Evolutionary conservation across 2,888 invertebrate species (phyloP), one percentile per base, ranked within the genome.

Genomic region (Cynaeus angustus): DNA sequence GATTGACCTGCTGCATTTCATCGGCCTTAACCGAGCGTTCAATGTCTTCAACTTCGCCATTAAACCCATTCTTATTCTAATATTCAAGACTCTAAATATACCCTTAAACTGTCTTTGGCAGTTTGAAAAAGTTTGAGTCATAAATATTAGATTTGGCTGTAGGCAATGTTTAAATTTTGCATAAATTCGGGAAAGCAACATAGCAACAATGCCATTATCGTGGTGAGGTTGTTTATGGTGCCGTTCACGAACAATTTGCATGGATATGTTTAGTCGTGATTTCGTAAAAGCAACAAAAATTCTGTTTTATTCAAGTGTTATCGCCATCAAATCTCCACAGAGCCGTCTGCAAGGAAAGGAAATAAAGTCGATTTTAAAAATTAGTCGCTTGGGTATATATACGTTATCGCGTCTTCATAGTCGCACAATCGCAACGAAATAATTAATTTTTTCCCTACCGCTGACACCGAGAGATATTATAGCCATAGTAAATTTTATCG

Each of bases 341-440:
- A 61, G 14, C 33, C 14, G 16, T 50, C 48, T 59, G 21, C 48
- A 48, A 61, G 37, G 7, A 33, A n/a, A 50, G 12, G 48, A 61
- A 56, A 59, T 59, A 46, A 46, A 61, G 48, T 61, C 61, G 48
- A 48, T 61, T 61, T 61, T 61, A 50, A 48, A 38, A 61, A 61
- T 61, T 61, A 48, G 48, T 38, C 48, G 38, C 61, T 50, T 16
- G 50, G 48, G 61, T 50, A 38, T 21, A 50, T 21, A 21, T 38
- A 48, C 48, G 37, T 48, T 61, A 61, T 48, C 45, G 37, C 37
- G 10, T 12, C 30, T 41, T 33, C 14, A 30, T 14, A 56, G 56
- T 41, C 38, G 41, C 3, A 5, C 14, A 16, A 48, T 46, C 43
- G 13, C 33, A 13, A 33, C 21, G 8, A 61, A 50, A 61, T 61